Evolutionary conservation across 2,797 vertebrate species (phyloP), one percentile per base, ranked within the genome.

Genomic region (Pangasius mekongensis): DNA sequence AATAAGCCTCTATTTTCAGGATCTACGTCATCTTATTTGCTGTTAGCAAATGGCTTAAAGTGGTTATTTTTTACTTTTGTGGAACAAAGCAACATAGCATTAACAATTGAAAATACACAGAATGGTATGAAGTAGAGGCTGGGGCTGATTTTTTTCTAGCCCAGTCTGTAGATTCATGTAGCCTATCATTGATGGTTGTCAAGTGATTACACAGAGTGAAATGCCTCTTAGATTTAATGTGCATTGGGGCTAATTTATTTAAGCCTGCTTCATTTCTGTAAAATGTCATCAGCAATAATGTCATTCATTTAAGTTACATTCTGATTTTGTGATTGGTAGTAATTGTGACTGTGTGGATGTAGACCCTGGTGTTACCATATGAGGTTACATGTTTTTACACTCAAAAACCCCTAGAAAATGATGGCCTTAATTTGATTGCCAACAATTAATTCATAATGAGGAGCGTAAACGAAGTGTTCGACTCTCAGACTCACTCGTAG

Each of bases 401-500:
- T 36, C 5, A 2, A 3, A 80, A 11, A 16, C 74, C 43, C 43
- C 11, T 73, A 43, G 20, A 76, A 30, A 77, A 77, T 6, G 14
- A 52, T 47, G 10, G 4, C 39, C 11, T 77, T 76, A 49, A 76
- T 27, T 74, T 47, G 39, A 27, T 5, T 27, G 36, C 3, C 33
- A 39, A 39, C 39, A 39, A 39, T 39, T 39, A 5, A 83, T 83
- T 43, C 27, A 36, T 22, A 83, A 64, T 18, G 14, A 27, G 10
- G 8, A 64, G 27, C 2, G 10, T 9, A 14, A 81, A 81, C 6
- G 2, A 11, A 58, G 24, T 60, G 14, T 18, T 7, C 8, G 39
- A 52, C 24, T 77, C 33, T 30, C 8, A 47, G 24, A 94, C 96
- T 92, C 92, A 97, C 97, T 97, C 96, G 0, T 97, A 97, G 90